Conservation (phyloP, 2,888 invertebrate genomes). For the Morpho helenor region DNA sequence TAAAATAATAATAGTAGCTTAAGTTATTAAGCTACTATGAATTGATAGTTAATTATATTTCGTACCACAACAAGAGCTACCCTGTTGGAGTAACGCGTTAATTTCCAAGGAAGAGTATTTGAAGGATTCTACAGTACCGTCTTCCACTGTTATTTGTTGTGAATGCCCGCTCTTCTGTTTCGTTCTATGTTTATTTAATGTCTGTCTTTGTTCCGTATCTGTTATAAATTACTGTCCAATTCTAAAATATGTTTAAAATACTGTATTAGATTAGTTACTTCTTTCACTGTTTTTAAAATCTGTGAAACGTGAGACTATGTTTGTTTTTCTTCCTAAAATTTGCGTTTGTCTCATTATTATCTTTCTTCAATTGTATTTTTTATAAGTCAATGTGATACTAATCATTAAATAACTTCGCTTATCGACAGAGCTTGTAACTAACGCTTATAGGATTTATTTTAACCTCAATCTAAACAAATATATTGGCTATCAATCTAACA, state of each 20-base stretch:
- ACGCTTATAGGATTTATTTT: conserved; percentile 1
- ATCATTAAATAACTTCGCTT: neutral
- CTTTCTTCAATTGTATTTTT: neutral
- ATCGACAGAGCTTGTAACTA: neutral
- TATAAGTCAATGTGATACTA: neutral
- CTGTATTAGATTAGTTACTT: conserved; percentile 31
- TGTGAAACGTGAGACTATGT: neutral
- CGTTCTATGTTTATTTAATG: neutral
- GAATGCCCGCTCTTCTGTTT: conserved; percentile 23
- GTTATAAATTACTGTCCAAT: conserved; percentile 1
- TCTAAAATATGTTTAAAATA: conserved; percentile 18
- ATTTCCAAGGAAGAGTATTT: conserved; percentile 3
- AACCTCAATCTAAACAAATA: neutral
- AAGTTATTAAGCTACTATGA: too few species aligned
- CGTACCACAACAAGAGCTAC: conserved; percentile 17
- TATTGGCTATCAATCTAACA: too few species aligned
- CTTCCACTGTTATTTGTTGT: conserved; percentile 34
- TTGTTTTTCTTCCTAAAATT: neutral
- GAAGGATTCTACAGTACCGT: conserved; percentile 25
- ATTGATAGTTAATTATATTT: too few species aligned
- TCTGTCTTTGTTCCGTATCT: conserved; percentile 10
- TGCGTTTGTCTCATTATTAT: neutral
- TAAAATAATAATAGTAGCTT: too few species aligned
- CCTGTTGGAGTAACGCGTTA: conserved; percentile 6
- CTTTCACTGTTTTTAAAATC: neutral